Conservation (phyloP, 2,888 invertebrate genomes). For the Brenthis hecate region DNA sequence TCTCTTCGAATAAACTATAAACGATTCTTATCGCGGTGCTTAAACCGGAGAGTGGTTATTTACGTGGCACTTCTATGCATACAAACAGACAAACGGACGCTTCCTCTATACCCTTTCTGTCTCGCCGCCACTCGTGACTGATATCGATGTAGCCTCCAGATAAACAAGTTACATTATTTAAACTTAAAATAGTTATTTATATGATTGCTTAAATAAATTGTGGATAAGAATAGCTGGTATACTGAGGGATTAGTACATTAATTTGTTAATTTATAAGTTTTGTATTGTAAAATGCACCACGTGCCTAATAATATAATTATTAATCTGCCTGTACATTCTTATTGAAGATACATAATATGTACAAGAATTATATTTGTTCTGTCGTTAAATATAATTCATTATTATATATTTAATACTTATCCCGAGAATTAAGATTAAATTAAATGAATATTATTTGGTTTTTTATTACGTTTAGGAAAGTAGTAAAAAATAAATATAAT, state of each 20-base stretch:
- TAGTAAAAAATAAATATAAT: not conserved
- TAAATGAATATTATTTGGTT: too few relatives aligned
- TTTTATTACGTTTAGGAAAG: too few relatives aligned
- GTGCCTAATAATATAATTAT: too few relatives aligned
- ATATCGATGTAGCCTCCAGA: slow-evolving; percentile 65
- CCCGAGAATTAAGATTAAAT: too few relatives aligned
- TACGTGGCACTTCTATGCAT: slow-evolving; percentile 53
- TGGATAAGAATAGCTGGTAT: not conserved
- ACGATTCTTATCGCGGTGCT: slow-evolving; percentile 43
- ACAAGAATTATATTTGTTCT: too few relatives aligned
- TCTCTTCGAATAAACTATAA: slow-evolving; percentile 25
- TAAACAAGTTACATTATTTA: slow-evolving; percentile 56
- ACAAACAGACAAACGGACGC: slow-evolving; percentile 59
- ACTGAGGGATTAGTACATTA: too few relatives aligned
- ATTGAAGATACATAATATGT: too few relatives aligned
- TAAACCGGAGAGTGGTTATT: slow-evolving; percentile 45
- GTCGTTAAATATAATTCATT: too few relatives aligned
- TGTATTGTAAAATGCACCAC: too few relatives aligned
- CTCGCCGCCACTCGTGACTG: slow-evolving; percentile 70
- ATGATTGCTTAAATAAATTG: slow-evolving; percentile 32
- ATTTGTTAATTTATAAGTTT: too few relatives aligned
- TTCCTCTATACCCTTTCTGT: slow-evolving; percentile 59
- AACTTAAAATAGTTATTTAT: slow-evolving; percentile 40
- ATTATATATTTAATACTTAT: too few relatives aligned
- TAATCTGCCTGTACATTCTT: too few relatives aligned